A percentile compares a stretch with the other conserved stretches of the same genome.
Conservation (phyloP, 2,888 invertebrate genomes). For the Cephus spinipes region DNA sequence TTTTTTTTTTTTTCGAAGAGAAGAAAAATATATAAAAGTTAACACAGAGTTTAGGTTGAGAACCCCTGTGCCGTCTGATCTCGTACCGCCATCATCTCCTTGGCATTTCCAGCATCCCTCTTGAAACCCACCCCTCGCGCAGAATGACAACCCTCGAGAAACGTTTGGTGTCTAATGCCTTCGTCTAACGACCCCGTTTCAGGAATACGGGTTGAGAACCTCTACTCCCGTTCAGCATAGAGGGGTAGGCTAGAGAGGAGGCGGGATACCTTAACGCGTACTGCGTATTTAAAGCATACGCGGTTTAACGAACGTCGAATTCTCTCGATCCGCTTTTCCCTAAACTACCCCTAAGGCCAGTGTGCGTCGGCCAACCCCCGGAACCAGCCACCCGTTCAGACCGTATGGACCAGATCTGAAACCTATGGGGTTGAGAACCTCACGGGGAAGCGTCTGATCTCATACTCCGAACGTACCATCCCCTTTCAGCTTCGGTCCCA, state of each 20-base stretch:
- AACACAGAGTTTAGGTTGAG: neutral
- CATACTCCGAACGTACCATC: conserved; percentile 20
- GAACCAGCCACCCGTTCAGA: neutral
- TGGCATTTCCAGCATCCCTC: neutral
- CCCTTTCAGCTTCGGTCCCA: conserved; percentile 9
- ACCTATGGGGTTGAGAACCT: conserved; percentile 34
- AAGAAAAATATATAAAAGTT: neutral
- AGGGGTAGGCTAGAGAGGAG: neutral
- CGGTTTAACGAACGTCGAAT: neutral
- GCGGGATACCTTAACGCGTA: neutral
- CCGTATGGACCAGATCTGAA: neutral
- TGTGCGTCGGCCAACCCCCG: neutral
- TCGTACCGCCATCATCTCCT: neutral
- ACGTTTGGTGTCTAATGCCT: neutral
- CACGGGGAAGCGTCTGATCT: conserved; percentile 36
- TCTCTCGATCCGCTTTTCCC: neutral
- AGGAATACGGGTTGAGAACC: neutral
- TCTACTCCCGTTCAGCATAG: neutral
- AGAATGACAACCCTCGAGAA: neutral
- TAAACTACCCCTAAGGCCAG: neutral
- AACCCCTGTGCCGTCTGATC: neutral
- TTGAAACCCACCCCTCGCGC: neutral
- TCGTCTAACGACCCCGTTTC: neutral
- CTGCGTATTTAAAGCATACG: neutral
- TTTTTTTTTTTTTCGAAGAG: neutral